A percentile compares a stretch with the other conserved stretches of the same genome.
Evolutionary conservation across 2,797 vertebrate species (phyloP).

Genomic region (Galago senegalensis): DNA sequence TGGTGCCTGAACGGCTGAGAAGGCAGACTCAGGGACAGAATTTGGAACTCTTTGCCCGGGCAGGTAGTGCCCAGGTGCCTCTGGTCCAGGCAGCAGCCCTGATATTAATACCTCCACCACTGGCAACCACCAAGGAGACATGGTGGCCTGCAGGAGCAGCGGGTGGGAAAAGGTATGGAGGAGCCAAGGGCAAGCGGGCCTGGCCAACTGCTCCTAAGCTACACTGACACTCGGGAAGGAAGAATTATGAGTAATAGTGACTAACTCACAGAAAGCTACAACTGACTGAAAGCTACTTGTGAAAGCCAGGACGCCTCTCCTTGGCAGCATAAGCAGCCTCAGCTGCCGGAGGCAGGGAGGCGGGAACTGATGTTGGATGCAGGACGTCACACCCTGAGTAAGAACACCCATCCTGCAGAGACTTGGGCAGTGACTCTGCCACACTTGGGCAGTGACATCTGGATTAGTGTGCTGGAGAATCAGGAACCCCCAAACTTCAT

Average conservation of each 20-base stretch:
- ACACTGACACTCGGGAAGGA: not conserved
- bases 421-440: not conserved
- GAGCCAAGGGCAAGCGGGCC: not conserved
- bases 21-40: not conserved
- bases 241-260: not conserved
- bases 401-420: not conserved
- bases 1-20: not conserved
- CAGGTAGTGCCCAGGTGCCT: not conserved
- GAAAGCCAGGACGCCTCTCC: not conserved
- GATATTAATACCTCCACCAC: not conserved
- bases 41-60: not conserved
- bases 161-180: not conserved
- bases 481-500: not conserved
- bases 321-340: not conserved
- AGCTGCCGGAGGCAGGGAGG: not conserved
- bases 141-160: not conserved
- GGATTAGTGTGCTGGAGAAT: constrained; percentile 26
- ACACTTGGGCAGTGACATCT: not conserved
- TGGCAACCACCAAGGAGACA: not conserved
- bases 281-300: not conserved
- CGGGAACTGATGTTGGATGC: not conserved
- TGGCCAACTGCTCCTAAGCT: not conserved
- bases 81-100: not conserved
- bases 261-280: not conserved
- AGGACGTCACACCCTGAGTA: not conserved